phyloP scores from a whole-genome alignment of 2,113 vertebrate species.

The Eublepharis macularius region DNA sequence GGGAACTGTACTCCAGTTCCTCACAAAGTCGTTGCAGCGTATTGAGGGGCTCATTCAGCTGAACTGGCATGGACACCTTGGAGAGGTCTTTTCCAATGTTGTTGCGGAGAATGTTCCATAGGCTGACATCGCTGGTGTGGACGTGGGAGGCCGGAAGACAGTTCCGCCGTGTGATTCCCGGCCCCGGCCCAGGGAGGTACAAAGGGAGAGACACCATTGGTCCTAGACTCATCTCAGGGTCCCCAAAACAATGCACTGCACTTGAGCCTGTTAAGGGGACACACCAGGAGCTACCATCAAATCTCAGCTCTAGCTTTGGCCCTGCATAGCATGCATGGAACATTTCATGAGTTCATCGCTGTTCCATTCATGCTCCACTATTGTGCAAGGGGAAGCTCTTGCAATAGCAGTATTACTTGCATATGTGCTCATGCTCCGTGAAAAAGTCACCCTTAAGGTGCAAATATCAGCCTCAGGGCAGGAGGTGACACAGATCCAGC shows the following conservation, averaged over 20 bases:
- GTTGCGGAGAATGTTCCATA: slow-evolving; percentile 90
- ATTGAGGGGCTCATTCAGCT: slow-evolving; percentile 87
- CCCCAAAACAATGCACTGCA: background rate
- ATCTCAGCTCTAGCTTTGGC: background rate
- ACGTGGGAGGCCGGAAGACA: slow-evolving; percentile 74
- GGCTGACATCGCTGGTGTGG: slow-evolving; percentile 85
- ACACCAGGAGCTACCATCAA: background rate
- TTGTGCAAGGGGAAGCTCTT: no score
- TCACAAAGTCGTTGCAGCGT: slow-evolving; percentile 89
- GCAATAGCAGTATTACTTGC: no score
- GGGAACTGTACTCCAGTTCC: slow-evolving; percentile 87
- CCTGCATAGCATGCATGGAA: no score
- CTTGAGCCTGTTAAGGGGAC: background rate
- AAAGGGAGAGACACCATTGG: background rate
- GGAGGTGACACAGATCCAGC: no score
- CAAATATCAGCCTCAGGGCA: no score
- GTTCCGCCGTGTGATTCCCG: slow-evolving; percentile 68
- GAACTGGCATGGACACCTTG: slow-evolving; percentile 88
- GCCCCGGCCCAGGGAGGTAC: slow-evolving; percentile 56
- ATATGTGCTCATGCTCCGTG: no score
- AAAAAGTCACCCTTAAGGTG: no score
- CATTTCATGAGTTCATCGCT: no score
- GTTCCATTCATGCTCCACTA: no score
- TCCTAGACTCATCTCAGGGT: background rate
- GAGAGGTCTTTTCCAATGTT: slow-evolving; percentile 95